A percentile compares a stretch with the other conserved stretches of the same genome.
Evolutionary conservation across 2,797 vertebrate genomes (phyloP).

Genomic region (Eulemur mongoz): DNA sequence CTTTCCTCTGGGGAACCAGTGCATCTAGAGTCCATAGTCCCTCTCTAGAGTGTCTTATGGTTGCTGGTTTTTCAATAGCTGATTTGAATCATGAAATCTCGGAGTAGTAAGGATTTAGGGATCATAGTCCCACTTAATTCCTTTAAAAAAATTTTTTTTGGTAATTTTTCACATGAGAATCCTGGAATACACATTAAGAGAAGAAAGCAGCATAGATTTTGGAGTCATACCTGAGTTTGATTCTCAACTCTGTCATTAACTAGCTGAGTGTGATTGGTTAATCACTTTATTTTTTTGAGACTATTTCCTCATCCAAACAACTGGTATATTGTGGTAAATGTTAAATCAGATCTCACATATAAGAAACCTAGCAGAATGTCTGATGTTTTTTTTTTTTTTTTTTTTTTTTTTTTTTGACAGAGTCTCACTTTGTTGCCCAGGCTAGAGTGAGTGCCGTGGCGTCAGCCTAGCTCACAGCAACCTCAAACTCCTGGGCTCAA

Average conservation of each 20-base stretch:
- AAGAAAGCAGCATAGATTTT: not conserved
- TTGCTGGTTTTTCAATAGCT: constrained; percentile 10
- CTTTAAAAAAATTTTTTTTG: not conserved
- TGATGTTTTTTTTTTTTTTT: too few species aligned
- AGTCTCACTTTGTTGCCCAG: too few species aligned
- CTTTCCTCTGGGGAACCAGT: not conserved
- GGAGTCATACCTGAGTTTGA: not conserved
- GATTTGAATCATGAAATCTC: not conserved
- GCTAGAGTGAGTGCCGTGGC: too few species aligned
- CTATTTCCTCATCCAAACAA: not conserved
- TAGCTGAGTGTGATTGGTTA: not conserved
- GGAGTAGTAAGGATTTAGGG: not conserved
- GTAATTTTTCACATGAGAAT: not conserved
- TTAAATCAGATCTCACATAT: not conserved
- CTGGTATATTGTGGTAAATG: not conserved
- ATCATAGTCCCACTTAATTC: not conserved
- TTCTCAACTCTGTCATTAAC: not conserved
- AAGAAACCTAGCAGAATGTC: not conserved
- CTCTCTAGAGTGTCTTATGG: not conserved
- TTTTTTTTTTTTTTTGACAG: too few species aligned
- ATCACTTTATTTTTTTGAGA: not conserved
- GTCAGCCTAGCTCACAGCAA: too few species aligned
- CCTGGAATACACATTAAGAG: not conserved
- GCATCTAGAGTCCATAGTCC: not conserved
- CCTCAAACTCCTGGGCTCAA: too few species aligned